These are phyloP conservation scores for Tetanocera ferruginea DNA, from an alignment of 2,888 invertebrate genomes.

Conservation along the genomic window DNA sequence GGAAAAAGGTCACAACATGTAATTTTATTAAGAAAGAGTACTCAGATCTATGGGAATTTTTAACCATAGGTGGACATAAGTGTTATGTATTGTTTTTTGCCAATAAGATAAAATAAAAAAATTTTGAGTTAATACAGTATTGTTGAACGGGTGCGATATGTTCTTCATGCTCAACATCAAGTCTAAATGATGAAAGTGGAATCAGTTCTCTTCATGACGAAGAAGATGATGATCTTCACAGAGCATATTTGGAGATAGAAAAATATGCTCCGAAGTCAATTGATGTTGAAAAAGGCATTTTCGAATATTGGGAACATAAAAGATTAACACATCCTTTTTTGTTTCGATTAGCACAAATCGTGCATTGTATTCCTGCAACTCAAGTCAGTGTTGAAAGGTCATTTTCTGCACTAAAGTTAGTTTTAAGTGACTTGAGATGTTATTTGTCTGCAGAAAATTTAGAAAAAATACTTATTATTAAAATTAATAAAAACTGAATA, in stretches of 20 bases:
- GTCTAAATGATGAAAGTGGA: no score
- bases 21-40: no score
- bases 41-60: no score
- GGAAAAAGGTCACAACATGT: no score
- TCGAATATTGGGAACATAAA: neutral
- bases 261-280: neutral
- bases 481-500: no score
- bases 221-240: neutral
- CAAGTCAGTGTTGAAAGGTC: slow-evolving; percentile 14
- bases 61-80: no score
- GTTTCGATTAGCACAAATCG: neutral
- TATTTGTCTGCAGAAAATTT: neutral
- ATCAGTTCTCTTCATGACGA: no score
- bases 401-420: slow-evolving; percentile 2
- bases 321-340: slow-evolving; percentile 2
- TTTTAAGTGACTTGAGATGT: slow-evolving; percentile 1
- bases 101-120: no score
- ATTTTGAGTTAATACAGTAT: no score
- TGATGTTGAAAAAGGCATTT: neutral
- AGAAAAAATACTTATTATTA: neutral
- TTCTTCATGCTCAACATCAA: no score
- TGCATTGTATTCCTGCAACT: slow-evolving; percentile 15
- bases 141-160: no score
- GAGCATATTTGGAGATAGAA: neutral
- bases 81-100: no score